Evolutionary conservation across 2,888 invertebrate genomes (phyloP).

Genomic region (Cabera pusaria): DNA sequence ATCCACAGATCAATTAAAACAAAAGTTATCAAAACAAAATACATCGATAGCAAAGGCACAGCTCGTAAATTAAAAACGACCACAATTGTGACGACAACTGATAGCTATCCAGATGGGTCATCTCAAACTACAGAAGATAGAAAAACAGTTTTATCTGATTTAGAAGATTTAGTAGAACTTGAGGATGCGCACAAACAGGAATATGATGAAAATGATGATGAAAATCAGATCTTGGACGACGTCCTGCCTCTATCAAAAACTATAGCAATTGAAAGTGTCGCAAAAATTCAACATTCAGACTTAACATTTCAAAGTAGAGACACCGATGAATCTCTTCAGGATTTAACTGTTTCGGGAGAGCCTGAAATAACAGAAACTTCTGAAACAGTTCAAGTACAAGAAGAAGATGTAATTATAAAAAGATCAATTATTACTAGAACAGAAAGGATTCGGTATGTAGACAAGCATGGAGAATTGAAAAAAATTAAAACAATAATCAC

Average conservation of each 20-base stretch:
- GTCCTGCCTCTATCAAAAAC: too few species aligned
- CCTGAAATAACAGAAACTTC: conserved; percentile 27
- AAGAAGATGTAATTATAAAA: conserved; percentile 19
- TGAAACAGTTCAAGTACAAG: conserved; percentile 30
- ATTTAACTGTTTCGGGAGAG: conserved; percentile 20
- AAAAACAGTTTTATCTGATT: conserved; percentile 20
- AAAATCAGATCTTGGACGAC: too few species aligned
- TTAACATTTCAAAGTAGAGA: conserved; percentile 15
- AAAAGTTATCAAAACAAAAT: conserved; percentile 40
- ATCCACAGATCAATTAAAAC: conserved; percentile 41
- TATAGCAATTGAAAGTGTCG: not conserved
- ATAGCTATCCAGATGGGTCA: conserved; percentile 49
- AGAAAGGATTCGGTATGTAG: conserved; percentile 34
- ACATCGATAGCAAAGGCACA: conserved; percentile 34
- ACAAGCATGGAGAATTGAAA: conserved; percentile 30
- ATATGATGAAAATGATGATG: too few species aligned
- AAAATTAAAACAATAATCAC: conserved; percentile 38
- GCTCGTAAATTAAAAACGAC: conserved; percentile 43
- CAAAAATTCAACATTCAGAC: not conserved
- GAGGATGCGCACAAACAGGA: too few species aligned
- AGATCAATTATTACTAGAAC: conserved; percentile 26
- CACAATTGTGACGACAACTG: conserved; percentile 42
- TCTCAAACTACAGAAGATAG: conserved; percentile 41
- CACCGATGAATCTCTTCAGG: conserved; percentile 15
- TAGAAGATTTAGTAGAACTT: conserved; percentile 13